A percentile compares a stretch with the other conserved stretches of the same genome.
Evolutionary conservation across 1,140 invertebrate species (phyloP).

Genomic region (Scaptomyza montana): DNA sequence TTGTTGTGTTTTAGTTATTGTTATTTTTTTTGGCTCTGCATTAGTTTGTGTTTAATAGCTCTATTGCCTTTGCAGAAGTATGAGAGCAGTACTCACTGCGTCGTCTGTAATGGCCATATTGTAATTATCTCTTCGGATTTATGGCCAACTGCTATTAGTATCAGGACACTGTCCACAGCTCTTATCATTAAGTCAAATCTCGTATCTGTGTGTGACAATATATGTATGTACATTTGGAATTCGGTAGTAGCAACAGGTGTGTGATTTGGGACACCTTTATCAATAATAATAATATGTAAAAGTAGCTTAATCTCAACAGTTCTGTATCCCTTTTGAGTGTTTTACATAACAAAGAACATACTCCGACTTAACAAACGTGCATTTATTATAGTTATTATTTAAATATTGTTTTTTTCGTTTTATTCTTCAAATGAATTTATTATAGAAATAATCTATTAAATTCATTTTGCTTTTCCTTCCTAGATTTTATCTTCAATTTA

Average conservation of each 20-base stretch:
- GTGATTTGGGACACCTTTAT: neutral
- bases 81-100: constrained; percentile 3
- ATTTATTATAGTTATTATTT: too few species aligned
- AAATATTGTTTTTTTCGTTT: too few species aligned
- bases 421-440: too few species aligned
- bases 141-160: constrained; percentile 1
- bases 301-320: neutral
- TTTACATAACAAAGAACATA: neutral
- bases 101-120: constrained; percentile 30
- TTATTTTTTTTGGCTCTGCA: constrained; percentile 5
- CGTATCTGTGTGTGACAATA: neutral
- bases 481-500: too few species aligned
- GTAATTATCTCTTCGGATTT: constrained; percentile 24
- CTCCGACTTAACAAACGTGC: too few species aligned
- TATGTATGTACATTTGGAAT: neutral
- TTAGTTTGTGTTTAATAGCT: constrained; percentile 33
- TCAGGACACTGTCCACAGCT: constrained; percentile 5
- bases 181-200: constrained; percentile 18
- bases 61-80: constrained; percentile 42
- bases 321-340: neutral
- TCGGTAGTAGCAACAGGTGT: neutral
- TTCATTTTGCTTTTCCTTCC: too few species aligned
- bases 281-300: neutral
- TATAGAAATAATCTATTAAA: too few species aligned
- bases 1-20: neutral